phyloP scores from a whole-genome alignment of 2,888 invertebrate genomes.

The Ennomos erosarius region DNA sequence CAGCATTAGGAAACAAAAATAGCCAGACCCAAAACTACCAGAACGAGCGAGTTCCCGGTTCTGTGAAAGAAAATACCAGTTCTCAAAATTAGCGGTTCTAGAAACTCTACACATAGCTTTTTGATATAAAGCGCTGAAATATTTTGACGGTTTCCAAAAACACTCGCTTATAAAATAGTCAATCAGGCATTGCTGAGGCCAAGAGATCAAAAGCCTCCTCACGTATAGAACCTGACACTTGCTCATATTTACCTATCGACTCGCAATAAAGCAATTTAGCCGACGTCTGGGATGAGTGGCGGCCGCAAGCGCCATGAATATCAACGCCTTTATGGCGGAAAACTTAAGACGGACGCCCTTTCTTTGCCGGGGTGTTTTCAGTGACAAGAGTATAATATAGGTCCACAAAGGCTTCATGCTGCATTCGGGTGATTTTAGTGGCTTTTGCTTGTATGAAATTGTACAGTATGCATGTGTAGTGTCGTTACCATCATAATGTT shows the following conservation, averaged over 20 bases:
- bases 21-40: no score
- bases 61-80: no score
- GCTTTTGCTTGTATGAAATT: no score
- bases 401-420: background rate
- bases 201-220: slow-evolving; percentile 15
- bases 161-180: slow-evolving; percentile 1
- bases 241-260: slow-evolving; percentile 67
- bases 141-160: no score
- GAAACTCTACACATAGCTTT: background rate
- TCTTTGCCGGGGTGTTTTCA: slow-evolving; percentile 25
- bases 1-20: no score
- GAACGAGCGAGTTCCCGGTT: no score
- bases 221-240: slow-evolving; percentile 30
- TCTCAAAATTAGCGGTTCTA: no score
- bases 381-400: slow-evolving; percentile 26
- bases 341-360: slow-evolving; percentile 53
- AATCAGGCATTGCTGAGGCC: slow-evolving; percentile 11
- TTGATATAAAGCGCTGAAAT: no score
- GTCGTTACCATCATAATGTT: no score
- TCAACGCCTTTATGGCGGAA: slow-evolving; percentile 63
- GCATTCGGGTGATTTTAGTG: no score
- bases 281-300: slow-evolving; percentile 62
- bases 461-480: no score
- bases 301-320: slow-evolving; percentile 69
- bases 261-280: slow-evolving; percentile 76